Conservation (phyloP, 2,888 invertebrate species). For the Phalera bucephala region DNA sequence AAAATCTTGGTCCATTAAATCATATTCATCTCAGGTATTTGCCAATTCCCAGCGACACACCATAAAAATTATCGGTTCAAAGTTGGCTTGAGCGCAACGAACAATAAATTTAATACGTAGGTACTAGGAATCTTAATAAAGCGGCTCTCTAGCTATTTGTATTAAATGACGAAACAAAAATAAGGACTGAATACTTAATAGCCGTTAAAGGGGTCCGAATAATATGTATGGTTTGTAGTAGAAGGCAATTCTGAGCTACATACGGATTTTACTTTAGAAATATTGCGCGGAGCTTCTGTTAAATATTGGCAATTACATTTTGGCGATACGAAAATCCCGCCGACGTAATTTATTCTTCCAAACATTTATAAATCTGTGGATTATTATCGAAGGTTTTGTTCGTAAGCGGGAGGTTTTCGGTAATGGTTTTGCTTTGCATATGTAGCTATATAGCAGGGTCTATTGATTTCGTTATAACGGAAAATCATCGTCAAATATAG, state of each 20-base stretch:
- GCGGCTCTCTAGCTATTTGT: conserved; percentile 65
- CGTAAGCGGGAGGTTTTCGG: conserved; percentile 14
- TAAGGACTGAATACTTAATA: conserved; percentile 71
- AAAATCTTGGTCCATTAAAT: no score
- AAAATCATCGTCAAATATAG: no score
- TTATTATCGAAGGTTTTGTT: conserved; percentile 25
- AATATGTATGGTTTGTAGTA: conserved; percentile 31
- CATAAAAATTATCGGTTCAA: conserved; percentile 56
- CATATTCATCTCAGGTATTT: no score
- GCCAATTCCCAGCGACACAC: conserved; percentile 10
- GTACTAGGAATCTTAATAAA: conserved; percentile 73
- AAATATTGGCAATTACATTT: conserved; percentile 40
- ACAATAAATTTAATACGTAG: conserved; percentile 47
- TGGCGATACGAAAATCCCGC: conserved; percentile 36
- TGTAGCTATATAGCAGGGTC: no score
- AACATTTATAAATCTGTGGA: conserved; percentile 31
- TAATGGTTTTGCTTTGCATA: conserved; percentile 4
- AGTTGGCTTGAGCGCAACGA: conserved; percentile 41
- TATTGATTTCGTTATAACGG: no score
- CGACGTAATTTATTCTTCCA: conserved; percentile 30
- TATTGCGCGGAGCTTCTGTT: conserved; percentile 34
- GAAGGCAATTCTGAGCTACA: conserved; percentile 26
- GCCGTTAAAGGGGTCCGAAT: conserved; percentile 38
- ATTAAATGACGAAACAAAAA: conserved; percentile 75
- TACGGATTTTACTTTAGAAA: conserved; percentile 30